Evolutionary conservation across 2,888 invertebrate genomes (phyloP).

Genomic region (Catocala fraxini): DNA sequence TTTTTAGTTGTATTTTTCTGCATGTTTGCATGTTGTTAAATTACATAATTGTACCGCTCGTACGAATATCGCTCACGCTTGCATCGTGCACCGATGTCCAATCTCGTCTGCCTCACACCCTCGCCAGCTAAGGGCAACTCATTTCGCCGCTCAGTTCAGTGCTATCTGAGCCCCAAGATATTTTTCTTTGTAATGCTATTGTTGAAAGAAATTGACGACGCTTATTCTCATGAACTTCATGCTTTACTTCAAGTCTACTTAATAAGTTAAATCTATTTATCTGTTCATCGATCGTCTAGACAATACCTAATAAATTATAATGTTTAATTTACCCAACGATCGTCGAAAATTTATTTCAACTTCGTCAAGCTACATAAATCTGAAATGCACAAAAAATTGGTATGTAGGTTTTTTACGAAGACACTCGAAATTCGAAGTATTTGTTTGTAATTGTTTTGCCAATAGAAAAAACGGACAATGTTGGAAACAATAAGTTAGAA

Average conservation of each 20-base stretch:
- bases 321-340: background rate
- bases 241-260: slow-evolving; percentile 32
- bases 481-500: slow-evolving; percentile 49
- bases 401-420: slow-evolving; percentile 22
- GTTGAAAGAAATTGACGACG: slow-evolving; percentile 74
- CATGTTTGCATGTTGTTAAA: too few relatives aligned
- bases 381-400: slow-evolving; percentile 11
- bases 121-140: slow-evolving; percentile 84
- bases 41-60: too few relatives aligned
- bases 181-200: slow-evolving; percentile 85
- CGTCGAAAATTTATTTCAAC: background rate
- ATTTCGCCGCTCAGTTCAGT: slow-evolving; percentile 80
- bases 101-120: slow-evolving; percentile 84
- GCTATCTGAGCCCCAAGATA: slow-evolving; percentile 82
- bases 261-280: slow-evolving; percentile 18
- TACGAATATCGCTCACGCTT: slow-evolving; percentile 29
- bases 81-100: slow-evolving; percentile 53
- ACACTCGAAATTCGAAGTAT: slow-evolving; percentile 29
- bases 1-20: too few relatives aligned
- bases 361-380: slow-evolving; percentile 3
- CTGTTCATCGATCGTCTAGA: slow-evolving; percentile 8
- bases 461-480: slow-evolving; percentile 50
- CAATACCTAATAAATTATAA: background rate
- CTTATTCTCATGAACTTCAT: slow-evolving; percentile 53
- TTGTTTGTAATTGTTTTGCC: slow-evolving; percentile 50